These are phyloP conservation scores for Pseudococcus viburni DNA, from an alignment of 2,888 invertebrate genomes.

Conservation along the genomic window DNA sequence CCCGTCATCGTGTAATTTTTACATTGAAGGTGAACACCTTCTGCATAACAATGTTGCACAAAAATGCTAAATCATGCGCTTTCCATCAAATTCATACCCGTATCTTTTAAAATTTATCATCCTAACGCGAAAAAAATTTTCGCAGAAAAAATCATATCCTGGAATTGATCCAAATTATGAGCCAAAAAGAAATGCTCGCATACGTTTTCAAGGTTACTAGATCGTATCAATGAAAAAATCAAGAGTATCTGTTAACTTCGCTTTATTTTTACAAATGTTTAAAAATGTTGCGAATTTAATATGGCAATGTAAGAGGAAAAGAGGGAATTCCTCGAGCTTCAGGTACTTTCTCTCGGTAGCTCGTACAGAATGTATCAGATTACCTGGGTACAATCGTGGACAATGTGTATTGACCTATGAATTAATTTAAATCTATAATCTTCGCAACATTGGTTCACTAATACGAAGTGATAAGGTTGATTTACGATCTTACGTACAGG, in stretches of 20 bases:
- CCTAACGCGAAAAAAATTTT: neutral
- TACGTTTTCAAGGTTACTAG: neutral
- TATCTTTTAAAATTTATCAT: neutral
- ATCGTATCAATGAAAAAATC: neutral
- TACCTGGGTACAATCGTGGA: neutral
- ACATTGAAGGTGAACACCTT: slow-evolving; percentile 7
- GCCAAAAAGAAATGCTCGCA: neutral
- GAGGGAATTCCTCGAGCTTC: neutral
- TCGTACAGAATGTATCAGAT: neutral
- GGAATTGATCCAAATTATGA: slow-evolving; percentile 16
- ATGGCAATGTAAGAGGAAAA: neutral
- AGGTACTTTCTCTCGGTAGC: neutral
- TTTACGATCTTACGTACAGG: neutral
- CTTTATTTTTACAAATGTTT: neutral
- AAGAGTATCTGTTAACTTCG: neutral
- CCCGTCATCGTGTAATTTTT: neutral
- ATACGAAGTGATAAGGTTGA: neutral
- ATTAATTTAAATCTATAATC: slow-evolving; percentile 51
- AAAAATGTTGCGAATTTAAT: neutral
- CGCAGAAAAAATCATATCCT: neutral
- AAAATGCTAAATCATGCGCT: neutral
- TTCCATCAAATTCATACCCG: too few species aligned
- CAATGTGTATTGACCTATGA: slow-evolving; percentile 37
- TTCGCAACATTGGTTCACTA: slow-evolving; percentile 40
- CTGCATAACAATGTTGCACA: neutral